Conservation (phyloP, 2,888 invertebrate genomes). For the Reticulitermes lucifugus region DNA sequence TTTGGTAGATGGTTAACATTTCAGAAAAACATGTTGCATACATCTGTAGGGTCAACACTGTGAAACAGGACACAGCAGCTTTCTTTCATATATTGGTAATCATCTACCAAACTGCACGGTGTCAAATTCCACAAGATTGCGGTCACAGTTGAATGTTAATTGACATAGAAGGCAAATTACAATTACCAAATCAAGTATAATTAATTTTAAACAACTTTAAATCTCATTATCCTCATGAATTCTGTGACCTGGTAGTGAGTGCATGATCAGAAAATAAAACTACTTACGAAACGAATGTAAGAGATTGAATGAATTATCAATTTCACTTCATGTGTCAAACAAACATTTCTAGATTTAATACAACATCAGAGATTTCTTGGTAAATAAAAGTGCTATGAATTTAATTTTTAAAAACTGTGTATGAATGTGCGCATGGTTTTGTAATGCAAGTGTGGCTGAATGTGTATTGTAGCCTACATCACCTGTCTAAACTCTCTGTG, state of each 20-base stretch:
- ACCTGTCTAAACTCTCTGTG: background rate
- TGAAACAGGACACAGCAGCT: no score
- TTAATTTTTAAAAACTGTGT: conserved; percentile 9
- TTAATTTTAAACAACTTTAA: background rate
- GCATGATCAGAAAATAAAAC: background rate
- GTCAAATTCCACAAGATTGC: no score
- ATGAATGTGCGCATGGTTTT: conserved; percentile 15
- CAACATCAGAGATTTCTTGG: background rate
- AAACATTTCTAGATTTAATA: background rate
- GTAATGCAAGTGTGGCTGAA: conserved; percentile 12
- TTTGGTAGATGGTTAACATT: no score
- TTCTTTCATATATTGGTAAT: no score
- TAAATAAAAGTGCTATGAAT: background rate
- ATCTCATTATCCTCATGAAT: background rate
- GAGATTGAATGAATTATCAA: background rate
- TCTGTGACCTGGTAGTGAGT: background rate
- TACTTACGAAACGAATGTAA: background rate
- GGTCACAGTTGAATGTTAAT: background rate
- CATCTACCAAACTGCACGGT: no score
- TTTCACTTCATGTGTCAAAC: background rate
- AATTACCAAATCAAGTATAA: background rate
- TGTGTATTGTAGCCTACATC: conserved; percentile 15
- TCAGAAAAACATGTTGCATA: no score
- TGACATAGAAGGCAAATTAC: background rate
- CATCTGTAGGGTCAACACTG: no score